Base-by-base conservation (phyloP, 2,113 vertebrate genomes). In the Nipponia nippon region DNA sequence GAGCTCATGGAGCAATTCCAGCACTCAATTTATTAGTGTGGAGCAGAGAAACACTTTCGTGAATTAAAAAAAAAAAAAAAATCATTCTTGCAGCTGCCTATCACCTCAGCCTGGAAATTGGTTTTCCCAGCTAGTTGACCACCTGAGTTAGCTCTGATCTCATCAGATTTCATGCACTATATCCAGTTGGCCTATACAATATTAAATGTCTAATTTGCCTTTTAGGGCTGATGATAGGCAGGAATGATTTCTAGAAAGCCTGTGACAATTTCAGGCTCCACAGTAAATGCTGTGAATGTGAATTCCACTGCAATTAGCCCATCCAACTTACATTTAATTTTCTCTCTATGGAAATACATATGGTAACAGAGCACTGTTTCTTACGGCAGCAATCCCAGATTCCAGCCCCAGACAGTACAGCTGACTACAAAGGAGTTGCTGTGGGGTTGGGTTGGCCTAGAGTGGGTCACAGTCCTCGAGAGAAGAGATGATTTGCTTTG, bases 291-390 rank as follows among this genome's bases (percentile, higher is more conserved):
- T 97, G 94, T 98, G 93, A 98, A 98, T 30, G 97, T 94, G 27
- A 98, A 98, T 98, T 98, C 98, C 34, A 98, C 98, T 93, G 97
- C 98, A 98, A 96, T 98, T 98, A 98, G 97, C 50, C 63, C 44
- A 72, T 56, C 17, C 44, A 89, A 83, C 53, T 95, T 81, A 46
- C 11, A 56, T 89, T 88, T 84, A 27, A 16, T 95, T 97, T 81
- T 94, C 78, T 75, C 59, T 95, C 16, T 58, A 4, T 44, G 56
- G 88, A 92, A 82, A 86, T 50, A 56, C 5, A n/a, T 4, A 1
- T 62, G 30, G 46, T 78, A 62, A 50, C 47, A 55, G 44, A 61
- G 47, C 55, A 13, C 36, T 77, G 38, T 70, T 89, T 92, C 18
- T 20, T 62, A 78, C 32, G 21, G 44, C 55, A 84, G 23, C 44